Evolutionary conservation across 2,797 vertebrate species (phyloP), one percentile per base, ranked within the genome.

Genomic region (Oreonectes daqikongensis): DNA sequence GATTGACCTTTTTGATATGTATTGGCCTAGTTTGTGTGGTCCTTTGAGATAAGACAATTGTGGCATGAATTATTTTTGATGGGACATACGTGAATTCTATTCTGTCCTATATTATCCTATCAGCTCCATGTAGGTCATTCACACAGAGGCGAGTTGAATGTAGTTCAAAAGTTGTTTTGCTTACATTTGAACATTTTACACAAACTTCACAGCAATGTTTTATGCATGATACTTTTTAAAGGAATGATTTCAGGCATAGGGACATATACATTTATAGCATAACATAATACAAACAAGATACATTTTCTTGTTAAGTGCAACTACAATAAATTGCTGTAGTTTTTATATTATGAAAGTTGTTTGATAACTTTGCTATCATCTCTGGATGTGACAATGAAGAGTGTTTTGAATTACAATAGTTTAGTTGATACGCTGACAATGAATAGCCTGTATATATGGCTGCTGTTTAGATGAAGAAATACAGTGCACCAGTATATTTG

Each of bases 91-190:
- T n/a, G n/a, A n/a, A n/a, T n/a, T n/a, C n/a, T n/a, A n/a, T n/a
- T n/a, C n/a, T n/a, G n/a, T n/a, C n/a, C n/a, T n/a, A n/a, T n/a
- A n/a, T n/a, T 82, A 1, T 65, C 42, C 11, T 28, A 20, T 85
- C 78, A 77, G 65, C 81, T 81, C 82, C 79, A 86, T 85, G 80
- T 83, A 85, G 88, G 88, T 83, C 88, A 85, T 77, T 77, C 77
- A 76, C 85, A 78, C 63, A 76, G 35, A 72, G 73, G 5, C 64
- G 67, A 22, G 20, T 22, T 79, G 78, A 32, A 9, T 17, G 18
- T 46, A 20, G 44, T 50, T 10, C 71, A 78, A 17, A 82, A 26
- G 78, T 72, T 70, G 40, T 38, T 42, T 61, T 61, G 38, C 8
- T 20, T 53, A 38, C 28, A 18, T 44, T 17, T 32, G 24, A 60